Evolutionary conservation across 2,113 vertebrate species (phyloP).

Genomic region (Neomonachus schauinslandi): DNA sequence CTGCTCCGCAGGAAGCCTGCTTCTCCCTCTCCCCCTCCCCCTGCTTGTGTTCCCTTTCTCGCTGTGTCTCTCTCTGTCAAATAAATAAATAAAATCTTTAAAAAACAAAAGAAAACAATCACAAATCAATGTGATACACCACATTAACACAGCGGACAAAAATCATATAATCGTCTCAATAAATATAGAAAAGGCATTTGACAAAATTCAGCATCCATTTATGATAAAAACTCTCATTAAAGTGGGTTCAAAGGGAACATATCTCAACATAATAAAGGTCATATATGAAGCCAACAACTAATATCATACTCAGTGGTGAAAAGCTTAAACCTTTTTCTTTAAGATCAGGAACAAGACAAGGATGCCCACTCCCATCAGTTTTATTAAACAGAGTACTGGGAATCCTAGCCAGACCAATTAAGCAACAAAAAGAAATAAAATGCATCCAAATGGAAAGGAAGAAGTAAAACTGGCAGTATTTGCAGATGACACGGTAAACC

Average conservation of each 20-base stretch:
- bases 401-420: background rate
- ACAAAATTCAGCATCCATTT: background rate
- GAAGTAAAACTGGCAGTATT: no score
- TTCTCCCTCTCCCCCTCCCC: no score
- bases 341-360: background rate
- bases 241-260: background rate
- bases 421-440: background rate
- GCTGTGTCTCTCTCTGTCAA: no score
- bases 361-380: background rate
- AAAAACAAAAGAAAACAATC: background rate
- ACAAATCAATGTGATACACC: background rate
- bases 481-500: no score
- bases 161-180: background rate
- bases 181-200: background rate
- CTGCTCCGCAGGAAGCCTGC: no score
- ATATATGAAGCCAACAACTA: background rate
- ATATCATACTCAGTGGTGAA: background rate
- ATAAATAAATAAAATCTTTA: background rate
- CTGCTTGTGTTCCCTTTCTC: no score
- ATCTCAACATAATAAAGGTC: background rate
- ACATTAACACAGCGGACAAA: background rate
- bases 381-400: background rate
- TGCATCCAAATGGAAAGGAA: no score
- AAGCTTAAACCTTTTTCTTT: background rate
- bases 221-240: background rate